phyloP scores from a whole-genome alignment of 2,888 invertebrate genomes.

The Clostera curtula region DNA sequence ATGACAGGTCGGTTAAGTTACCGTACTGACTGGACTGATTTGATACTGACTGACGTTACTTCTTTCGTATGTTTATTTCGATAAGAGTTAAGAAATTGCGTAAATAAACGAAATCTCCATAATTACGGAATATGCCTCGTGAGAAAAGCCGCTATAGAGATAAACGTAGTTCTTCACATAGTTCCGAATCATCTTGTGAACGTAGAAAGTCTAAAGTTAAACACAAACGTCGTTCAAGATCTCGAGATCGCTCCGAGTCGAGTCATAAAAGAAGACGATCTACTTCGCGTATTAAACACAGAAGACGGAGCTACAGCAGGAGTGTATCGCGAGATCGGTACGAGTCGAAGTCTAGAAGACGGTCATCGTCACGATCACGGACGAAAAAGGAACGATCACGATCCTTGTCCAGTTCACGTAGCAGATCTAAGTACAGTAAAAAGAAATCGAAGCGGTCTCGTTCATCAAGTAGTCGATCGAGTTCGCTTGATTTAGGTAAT shows the following conservation, averaged over 20 bases:
- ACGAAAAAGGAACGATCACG: slow-evolving; percentile 47
- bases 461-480: slow-evolving; percentile 51
- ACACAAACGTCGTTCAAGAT: slow-evolving; percentile 53
- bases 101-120: too few species aligned
- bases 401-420: slow-evolving; percentile 49
- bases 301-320: slow-evolving; percentile 52
- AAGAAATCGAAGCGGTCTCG: slow-evolving; percentile 48
- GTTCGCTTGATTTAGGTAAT: slow-evolving; percentile 59
- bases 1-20: too few species aligned
- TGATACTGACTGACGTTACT: too few species aligned
- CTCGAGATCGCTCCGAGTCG: slow-evolving; percentile 54
- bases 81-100: not conserved
- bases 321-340: slow-evolving; percentile 60
- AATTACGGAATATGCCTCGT: slow-evolving; percentile 58
- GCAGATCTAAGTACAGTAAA: slow-evolving; percentile 44
- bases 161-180: slow-evolving; percentile 53
- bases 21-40: too few species aligned
- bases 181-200: slow-evolving; percentile 62
- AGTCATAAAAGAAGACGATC: slow-evolving; percentile 50
- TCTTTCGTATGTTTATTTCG: not conserved
- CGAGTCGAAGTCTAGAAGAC: slow-evolving; percentile 48
- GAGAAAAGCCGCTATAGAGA: slow-evolving; percentile 62
- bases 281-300: slow-evolving; percentile 44
- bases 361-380: slow-evolving; percentile 46
- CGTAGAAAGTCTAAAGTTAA: slow-evolving; percentile 56